phyloP scores from a whole-genome alignment of 2,113 vertebrate species.

The Terrapene triunguis region DNA sequence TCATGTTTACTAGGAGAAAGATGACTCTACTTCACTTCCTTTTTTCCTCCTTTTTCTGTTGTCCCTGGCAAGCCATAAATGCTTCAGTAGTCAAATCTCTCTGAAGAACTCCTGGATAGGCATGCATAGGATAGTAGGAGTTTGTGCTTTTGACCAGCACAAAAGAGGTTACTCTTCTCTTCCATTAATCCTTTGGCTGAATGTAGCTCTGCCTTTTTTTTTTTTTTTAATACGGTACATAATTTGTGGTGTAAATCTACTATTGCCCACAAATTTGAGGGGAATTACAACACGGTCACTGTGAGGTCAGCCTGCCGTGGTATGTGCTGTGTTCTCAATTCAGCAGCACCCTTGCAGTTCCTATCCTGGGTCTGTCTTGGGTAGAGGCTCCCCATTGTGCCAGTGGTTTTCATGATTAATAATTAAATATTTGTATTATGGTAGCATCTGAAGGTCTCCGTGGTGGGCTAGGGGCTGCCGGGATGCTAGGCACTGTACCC shows the following conservation, averaged over 20 bases:
- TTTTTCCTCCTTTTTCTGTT: background rate
- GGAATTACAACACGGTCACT: background rate
- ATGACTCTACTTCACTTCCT: background rate
- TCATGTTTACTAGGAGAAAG: background rate
- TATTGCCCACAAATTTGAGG: background rate
- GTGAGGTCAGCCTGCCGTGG: background rate
- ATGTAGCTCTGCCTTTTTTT: background rate
- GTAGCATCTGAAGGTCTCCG: background rate
- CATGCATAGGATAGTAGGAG: background rate
- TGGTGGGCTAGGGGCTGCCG: background rate
- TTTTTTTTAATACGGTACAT: background rate
- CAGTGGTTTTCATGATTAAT: background rate
- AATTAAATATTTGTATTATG: background rate
- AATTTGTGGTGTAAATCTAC: background rate
- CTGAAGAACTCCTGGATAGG: background rate
- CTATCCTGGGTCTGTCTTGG: background rate
- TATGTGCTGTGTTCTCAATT: background rate
- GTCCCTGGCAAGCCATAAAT: no score
- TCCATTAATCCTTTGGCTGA: background rate
- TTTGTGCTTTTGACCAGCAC: background rate
- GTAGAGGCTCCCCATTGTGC: background rate
- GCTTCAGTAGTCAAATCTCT: background rate
- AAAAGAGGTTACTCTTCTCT: background rate
- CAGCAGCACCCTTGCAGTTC: background rate
- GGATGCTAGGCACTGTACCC: rapidly evolving